phyloP scores from a whole-genome alignment of 2,113 vertebrate genomes.

The Talpa occidentalis region DNA sequence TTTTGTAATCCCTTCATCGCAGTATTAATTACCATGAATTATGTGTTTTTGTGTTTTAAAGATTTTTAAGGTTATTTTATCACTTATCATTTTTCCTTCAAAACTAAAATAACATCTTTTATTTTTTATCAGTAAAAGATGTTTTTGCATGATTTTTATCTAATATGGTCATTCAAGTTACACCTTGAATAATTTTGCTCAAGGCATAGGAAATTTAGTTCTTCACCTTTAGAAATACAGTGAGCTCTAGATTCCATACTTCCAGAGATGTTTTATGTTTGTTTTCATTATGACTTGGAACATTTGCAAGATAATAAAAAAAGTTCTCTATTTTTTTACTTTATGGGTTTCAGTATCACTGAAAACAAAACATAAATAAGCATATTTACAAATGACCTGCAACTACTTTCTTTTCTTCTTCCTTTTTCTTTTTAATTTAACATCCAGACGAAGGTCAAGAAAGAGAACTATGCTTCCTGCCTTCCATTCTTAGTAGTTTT shows the following conservation, averaged over 20 bases:
- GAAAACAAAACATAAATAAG: neutral
- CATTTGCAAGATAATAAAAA: neutral
- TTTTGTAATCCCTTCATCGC: neutral
- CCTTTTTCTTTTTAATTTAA: neutral
- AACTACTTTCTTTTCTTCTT: neutral
- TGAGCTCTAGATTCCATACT: neutral
- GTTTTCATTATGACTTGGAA: neutral
- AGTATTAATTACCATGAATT: neutral
- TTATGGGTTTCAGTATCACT: neutral
- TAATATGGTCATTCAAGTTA: neutral
- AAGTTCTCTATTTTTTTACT: neutral
- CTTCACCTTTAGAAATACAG: neutral
- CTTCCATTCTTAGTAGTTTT: neutral
- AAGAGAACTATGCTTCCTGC: neutral
- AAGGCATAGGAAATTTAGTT: neutral
- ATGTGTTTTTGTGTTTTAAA: neutral
- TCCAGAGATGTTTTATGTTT: neutral
- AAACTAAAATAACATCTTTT: neutral
- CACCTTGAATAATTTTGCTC: neutral
- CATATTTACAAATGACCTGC: neutral
- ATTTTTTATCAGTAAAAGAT: neutral
- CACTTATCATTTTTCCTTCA: neutral
- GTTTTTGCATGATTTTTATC: slow-evolving; percentile 6
- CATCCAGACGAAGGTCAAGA: neutral
- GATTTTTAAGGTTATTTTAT: neutral